Percentiles rank a stretch among this genome's conserved stretches.
These are phyloP conservation scores for Eugnorisma glareosa DNA, from an alignment of 2,888 invertebrate species.

Conservation along the genomic window DNA sequence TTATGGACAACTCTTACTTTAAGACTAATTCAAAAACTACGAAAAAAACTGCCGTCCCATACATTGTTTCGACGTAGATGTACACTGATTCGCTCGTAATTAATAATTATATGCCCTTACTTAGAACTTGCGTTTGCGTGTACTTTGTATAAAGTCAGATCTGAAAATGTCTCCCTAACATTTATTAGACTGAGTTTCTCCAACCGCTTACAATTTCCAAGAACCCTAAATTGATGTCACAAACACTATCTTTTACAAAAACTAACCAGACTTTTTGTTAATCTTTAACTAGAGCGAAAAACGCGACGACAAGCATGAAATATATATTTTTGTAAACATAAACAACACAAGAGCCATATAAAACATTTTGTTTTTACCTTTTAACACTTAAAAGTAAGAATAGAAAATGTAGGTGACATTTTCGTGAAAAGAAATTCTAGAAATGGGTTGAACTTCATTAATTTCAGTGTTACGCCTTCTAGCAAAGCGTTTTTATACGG, in stretches of 20 bases:
- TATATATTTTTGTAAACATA: constrained; percentile 39
- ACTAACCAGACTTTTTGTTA: constrained; percentile 23
- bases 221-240: constrained; percentile 28
- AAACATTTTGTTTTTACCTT: constrained; percentile 47
- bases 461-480: constrained; percentile 43
- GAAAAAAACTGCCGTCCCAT: background rate
- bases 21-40: background rate
- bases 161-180: background rate
- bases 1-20: background rate
- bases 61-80: background rate
- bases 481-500: constrained; percentile 44
- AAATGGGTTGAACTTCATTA: constrained; percentile 54
- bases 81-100: background rate
- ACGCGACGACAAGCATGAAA: constrained; percentile 20
- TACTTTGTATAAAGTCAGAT: background rate
- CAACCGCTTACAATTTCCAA: constrained; percentile 6
- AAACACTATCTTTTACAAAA: constrained; percentile 30
- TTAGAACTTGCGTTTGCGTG: background rate
- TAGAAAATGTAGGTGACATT: constrained; percentile 54
- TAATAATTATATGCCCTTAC: background rate
- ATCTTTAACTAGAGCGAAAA: constrained; percentile 21
- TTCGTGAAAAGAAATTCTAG: constrained; percentile 52
- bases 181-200: background rate
- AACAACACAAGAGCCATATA: constrained; percentile 27
- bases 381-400: constrained; percentile 43